These are phyloP conservation scores for Gallinago nigripennis DNA, from an alignment of 2,797 vertebrate genomes.

Conservation along the genomic window DNA sequence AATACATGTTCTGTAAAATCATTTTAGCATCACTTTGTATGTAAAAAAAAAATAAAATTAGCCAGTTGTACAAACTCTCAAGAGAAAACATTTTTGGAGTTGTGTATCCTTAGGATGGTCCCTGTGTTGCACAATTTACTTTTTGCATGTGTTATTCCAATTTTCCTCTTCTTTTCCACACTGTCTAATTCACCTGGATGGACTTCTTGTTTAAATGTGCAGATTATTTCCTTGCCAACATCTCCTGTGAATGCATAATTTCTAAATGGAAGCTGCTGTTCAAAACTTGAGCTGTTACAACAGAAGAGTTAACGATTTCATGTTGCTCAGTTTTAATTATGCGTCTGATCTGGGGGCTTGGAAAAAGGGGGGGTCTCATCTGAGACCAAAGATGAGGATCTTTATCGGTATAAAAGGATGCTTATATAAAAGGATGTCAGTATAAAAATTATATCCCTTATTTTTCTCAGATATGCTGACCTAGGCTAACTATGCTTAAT, in stretches of 20 bases:
- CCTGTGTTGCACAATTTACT: neutral
- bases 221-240: rapidly evolving
- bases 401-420: neutral
- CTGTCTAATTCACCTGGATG: rapidly evolving
- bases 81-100: neutral
- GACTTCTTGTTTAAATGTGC: neutral
- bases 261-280: neutral
- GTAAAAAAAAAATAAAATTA: neutral
- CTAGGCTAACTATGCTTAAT: neutral
- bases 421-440: neutral
- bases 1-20: rapidly evolving
- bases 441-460: rapidly evolving
- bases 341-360: neutral
- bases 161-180: neutral
- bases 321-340: rapidly evolving
- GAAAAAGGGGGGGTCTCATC: neutral
- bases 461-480: rapidly evolving
- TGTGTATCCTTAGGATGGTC: neutral
- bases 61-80: neutral
- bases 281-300: neutral
- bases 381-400: neutral
- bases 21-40: rapidly evolving
- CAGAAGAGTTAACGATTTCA: neutral
- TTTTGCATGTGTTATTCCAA: rapidly evolving
- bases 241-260: neutral